Percentiles rank a stretch among this genome's conserved stretches.
phyloP scores from a whole-genome alignment of 2,888 invertebrate genomes.

The Vanessa cardui region DNA sequence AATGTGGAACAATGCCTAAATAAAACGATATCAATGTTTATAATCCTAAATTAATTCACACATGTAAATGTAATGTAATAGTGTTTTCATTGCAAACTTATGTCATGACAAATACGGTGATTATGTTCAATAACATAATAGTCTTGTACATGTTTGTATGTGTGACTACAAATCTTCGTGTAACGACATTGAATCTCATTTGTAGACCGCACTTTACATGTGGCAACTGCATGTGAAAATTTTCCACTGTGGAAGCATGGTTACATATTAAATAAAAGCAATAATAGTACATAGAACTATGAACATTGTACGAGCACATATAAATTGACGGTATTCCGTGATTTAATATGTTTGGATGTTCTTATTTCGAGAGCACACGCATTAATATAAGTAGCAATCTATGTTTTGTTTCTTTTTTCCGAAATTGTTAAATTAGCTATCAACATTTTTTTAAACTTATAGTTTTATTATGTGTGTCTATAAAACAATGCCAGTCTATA shows the following conservation, averaged over 20 bases:
- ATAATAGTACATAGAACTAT: slow-evolving; percentile 8
- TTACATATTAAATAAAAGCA: slow-evolving; percentile 8
- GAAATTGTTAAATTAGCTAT: too few relatives aligned
- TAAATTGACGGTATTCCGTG: too few relatives aligned
- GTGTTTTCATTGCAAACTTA: slow-evolving; percentile 20
- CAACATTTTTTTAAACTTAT: too few relatives aligned
- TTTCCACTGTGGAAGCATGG: slow-evolving; percentile 35
- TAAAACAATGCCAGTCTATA: too few relatives aligned
- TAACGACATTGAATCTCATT: slow-evolving; percentile 34
- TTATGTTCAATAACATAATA: slow-evolving; percentile 26
- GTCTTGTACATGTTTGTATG: slow-evolving; percentile 24
- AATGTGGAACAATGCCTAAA: neutral
- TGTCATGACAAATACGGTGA: slow-evolving; percentile 18
- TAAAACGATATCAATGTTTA: neutral
- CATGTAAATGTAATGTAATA: slow-evolving; percentile 12
- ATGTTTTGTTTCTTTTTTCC: too few relatives aligned
- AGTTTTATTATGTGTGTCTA: too few relatives aligned
- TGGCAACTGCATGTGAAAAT: slow-evolving; percentile 28
- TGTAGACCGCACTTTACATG: slow-evolving; percentile 24
- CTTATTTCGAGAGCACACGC: neutral
- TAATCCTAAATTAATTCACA: slow-evolving; percentile 17
- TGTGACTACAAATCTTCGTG: slow-evolving; percentile 21
- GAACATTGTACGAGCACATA: neutral
- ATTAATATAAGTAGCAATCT: too few relatives aligned
- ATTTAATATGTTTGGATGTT: neutral